Percentiles rank a stretch among this genome's conserved stretches.
These are phyloP conservation scores for Adineta ricciae DNA, from an alignment of 2,888 invertebrate species.

Conservation along the genomic window DNA sequence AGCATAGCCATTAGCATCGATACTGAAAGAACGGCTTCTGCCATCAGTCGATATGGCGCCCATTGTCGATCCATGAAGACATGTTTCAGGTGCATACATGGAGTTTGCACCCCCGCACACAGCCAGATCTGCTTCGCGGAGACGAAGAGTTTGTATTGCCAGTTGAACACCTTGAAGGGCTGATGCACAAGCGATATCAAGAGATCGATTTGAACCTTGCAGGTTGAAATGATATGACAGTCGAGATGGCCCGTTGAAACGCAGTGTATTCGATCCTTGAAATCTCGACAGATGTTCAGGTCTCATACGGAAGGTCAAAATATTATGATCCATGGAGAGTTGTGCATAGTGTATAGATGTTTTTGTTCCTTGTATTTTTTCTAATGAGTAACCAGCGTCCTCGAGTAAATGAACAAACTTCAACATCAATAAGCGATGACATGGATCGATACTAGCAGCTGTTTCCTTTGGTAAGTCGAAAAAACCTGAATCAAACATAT, in stretches of 20 bases:
- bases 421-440: neutral
- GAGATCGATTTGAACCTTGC: conserved; percentile 37
- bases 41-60: conserved; percentile 37
- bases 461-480: neutral
- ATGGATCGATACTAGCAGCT: neutral
- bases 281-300: neutral
- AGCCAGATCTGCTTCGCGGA: conserved; percentile 34
- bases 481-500: neutral
- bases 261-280: neutral
- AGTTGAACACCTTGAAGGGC: conserved; percentile 37
- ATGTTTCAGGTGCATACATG: neutral
- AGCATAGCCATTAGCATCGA: conserved; percentile 38
- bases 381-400: neutral
- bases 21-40: conserved; percentile 38
- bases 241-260: conserved; percentile 35
- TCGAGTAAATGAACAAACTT: neutral
- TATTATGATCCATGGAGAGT: neutral
- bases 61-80: neutral
- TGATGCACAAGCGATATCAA: conserved; percentile 41
- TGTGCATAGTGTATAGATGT: neutral
- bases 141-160: conserved; percentile 38
- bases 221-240: conserved; percentile 39
- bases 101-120: neutral
- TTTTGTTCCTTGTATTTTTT: neutral
- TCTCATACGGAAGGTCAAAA: neutral